Evolutionary conservation across 2,113 vertebrate genomes (phyloP).

Genomic region (Oncorhynchus tshawytscha): DNA sequence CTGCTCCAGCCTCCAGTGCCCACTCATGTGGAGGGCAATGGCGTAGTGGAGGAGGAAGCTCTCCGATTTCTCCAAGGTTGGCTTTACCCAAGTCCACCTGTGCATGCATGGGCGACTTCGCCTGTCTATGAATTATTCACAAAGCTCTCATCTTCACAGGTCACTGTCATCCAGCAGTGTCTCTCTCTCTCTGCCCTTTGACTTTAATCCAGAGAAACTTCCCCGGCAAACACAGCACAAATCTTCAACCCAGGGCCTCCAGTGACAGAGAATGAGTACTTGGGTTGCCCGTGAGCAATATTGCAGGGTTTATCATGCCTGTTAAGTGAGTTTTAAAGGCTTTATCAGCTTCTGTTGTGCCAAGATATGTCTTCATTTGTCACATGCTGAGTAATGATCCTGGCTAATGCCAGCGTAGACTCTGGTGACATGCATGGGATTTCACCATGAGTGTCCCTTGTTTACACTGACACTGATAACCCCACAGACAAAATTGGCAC

Average conservation of each 20-base stretch:
- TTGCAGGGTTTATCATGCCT: neutral
- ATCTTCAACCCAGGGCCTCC: neutral
- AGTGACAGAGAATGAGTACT: neutral
- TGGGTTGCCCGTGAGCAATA: neutral
- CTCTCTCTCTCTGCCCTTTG: neutral
- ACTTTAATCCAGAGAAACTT: neutral
- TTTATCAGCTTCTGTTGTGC: slow-evolving; percentile 3
- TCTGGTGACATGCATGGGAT: too few relatives aligned
- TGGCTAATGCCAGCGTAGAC: slow-evolving; percentile 30
- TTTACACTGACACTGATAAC: neutral
- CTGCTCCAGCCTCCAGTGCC: too few relatives aligned
- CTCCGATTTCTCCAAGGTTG: neutral
- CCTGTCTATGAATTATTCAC: slow-evolving; percentile 29
- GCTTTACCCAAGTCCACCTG: neutral
- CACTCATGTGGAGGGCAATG: too few relatives aligned
- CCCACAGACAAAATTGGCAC: slow-evolving; percentile 31
- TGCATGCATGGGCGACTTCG: slow-evolving; percentile 1
- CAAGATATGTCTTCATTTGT: slow-evolving; percentile 18
- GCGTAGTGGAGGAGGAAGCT: neutral
- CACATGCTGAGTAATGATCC: slow-evolving; percentile 17
- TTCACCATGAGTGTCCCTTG: too few relatives aligned
- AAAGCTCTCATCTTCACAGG: slow-evolving; percentile 2
- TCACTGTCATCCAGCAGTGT: slow-evolving; percentile 13
- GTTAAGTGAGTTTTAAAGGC: slow-evolving; percentile 21
- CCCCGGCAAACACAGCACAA: neutral